Base-by-base conservation (phyloP, 1,140 invertebrate genomes). In the Ctenoplectra terminalis region DNA sequence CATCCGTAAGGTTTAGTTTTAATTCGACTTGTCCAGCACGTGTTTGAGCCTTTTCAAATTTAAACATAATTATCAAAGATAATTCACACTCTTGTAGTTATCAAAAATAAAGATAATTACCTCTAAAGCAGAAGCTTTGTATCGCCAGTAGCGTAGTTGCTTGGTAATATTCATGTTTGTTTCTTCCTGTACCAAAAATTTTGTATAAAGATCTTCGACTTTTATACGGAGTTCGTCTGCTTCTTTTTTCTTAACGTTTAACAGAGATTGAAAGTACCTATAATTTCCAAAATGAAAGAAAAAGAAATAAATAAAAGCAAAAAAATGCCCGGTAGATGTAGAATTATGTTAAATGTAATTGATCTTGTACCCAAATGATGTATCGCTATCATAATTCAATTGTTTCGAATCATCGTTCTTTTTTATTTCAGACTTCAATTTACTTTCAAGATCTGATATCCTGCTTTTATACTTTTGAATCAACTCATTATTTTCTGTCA, bases 241-340 rank as follows among this genome's bases (percentile, higher is more conserved):
- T 72, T 92, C 87, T 52, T 92, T 91, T n/a, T 82, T 90, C 40
- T 92, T 91, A 17, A 77, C 63, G 6, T 72, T 34, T 8, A 93
- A 26, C 56, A 91, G 74, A 8, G 84, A 83, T 82, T 92, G 85
- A 31, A 91, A 80, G 48, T 90, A 93, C 46, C 92, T 93, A 40
- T 64, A 83, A 83, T 48, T 78, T 50, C 60, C 1, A 5, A 78
- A 58, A 69, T 11, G 7, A 15, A 17, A 26, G 3, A 15, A 13
- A 78, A n/a, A 37, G 8, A 77, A 54, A 48, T 9, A 23, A 80
- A 71, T 56, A 82, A 17, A 79, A 1, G 34, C 9, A 8, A 40
- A n/a, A 37, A n/a, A 5, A 9, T 34, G n/a, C n/a, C n/a, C n/a
- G n/a, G n/a, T n/a, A n/a, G n/a, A 20, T 20, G 50, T 52, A 40